A percentile compares a stretch with the other conserved stretches of the same genome.
phyloP scores from a whole-genome alignment of 2,113 vertebrate genomes.

The Naja naja region DNA sequence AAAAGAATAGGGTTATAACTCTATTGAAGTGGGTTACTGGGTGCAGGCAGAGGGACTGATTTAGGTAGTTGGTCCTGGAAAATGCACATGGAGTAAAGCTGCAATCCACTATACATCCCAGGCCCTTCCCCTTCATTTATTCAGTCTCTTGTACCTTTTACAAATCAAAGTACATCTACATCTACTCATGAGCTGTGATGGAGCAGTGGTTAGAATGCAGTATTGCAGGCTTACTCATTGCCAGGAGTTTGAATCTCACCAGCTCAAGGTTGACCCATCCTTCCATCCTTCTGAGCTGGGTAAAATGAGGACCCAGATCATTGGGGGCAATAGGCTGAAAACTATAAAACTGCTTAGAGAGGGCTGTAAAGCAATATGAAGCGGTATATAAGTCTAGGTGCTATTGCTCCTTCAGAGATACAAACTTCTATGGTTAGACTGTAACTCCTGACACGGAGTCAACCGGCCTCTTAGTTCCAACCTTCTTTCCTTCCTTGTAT shows the following conservation, averaged over 20 bases:
- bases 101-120: not conserved
- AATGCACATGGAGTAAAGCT: not conserved
- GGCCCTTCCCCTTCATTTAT: not conserved
- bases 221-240: too few species aligned
- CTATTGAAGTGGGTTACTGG: not conserved
- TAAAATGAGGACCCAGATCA: too few species aligned
- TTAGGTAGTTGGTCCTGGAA: not conserved
- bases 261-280: too few species aligned
- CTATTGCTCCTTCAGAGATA: not conserved
- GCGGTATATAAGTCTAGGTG: too few species aligned
- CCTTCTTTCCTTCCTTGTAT: not conserved
- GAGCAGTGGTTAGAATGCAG: too few species aligned
- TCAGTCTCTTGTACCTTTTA: not conserved
- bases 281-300: too few species aligned
- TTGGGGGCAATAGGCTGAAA: too few species aligned
- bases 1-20: not conserved
- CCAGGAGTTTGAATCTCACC: too few species aligned
- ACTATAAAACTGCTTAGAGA: too few species aligned
- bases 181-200: too few species aligned
- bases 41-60: not conserved
- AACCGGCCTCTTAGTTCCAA: not conserved
- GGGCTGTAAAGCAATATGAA: too few species aligned
- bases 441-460: not conserved
- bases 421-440: not conserved
- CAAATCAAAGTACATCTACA: not conserved